These are phyloP conservation scores for Erpobdella octoculata DNA, from an alignment of 2,888 invertebrate species.

Conservation along the genomic window DNA sequence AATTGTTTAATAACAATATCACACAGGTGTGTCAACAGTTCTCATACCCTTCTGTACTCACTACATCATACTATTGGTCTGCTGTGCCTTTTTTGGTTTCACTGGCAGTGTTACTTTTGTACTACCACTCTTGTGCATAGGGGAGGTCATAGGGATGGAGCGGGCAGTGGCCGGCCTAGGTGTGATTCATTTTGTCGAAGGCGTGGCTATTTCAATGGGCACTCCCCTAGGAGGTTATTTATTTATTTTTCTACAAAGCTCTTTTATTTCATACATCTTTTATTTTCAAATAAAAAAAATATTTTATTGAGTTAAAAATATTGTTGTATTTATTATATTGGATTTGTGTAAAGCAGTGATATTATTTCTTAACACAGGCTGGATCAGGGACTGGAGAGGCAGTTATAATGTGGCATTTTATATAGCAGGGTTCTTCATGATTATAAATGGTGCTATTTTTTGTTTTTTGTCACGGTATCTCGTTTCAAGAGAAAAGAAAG, in stretches of 20 bases:
- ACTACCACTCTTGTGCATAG: conserved; percentile 75
- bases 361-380: neutral
- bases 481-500: too few species aligned
- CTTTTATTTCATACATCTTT: too few species aligned
- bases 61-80: conserved; percentile 34
- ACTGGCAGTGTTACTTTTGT: conserved; percentile 82
- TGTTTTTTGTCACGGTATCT: neutral
- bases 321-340: too few species aligned
- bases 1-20: too few species aligned
- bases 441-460: neutral
- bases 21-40: conserved; percentile 44
- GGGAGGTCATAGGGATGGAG: conserved; percentile 76
- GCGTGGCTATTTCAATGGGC: conserved; percentile 75
- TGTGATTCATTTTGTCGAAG: conserved; percentile 72
- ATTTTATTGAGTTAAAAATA: too few species aligned
- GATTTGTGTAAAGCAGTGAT: too few species aligned
- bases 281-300: too few species aligned
- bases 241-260: neutral
- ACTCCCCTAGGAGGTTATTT: conserved; percentile 72
- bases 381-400: neutral
- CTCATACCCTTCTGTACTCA: conserved; percentile 35
- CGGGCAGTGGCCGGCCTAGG: conserved; percentile 63
- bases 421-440: conserved; percentile 7
- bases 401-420: neutral
- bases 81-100: conserved; percentile 61